Percentiles rank a stretch among this genome's conserved stretches.
Evolutionary conservation across 1,140 invertebrate genomes (phyloP).

Genomic region (Lucilia sericata): DNA sequence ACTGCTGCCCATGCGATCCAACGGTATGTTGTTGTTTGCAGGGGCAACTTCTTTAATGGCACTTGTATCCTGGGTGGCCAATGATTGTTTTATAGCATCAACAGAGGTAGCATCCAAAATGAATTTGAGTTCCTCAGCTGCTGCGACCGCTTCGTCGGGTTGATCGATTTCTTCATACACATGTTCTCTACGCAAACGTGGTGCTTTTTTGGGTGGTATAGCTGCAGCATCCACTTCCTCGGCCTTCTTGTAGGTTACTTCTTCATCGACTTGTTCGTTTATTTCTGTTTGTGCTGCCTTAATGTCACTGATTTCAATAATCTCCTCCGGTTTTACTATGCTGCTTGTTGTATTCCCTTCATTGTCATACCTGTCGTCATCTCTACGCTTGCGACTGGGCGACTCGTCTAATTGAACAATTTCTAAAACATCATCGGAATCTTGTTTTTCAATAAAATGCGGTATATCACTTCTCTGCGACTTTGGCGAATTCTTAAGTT

Average conservation of each 20-base stretch:
- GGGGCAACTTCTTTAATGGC: conserved; percentile 58
- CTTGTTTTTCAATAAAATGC: conserved; percentile 66
- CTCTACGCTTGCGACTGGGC: conserved; percentile 62
- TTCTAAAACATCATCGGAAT: conserved; percentile 65
- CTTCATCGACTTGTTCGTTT: background rate
- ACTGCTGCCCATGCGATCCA: conserved; percentile 67
- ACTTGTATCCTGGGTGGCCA: conserved; percentile 58
- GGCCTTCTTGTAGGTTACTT: background rate
- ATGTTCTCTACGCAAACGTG: conserved; percentile 71
- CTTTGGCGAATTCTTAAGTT: conserved; percentile 64
- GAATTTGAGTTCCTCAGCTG: conserved; percentile 55
- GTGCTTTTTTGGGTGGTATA: conserved; percentile 62
- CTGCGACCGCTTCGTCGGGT: conserved; percentile 56
- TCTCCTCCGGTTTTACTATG: conserved; percentile 63
- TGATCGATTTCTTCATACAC: conserved; percentile 73
- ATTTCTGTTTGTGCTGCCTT: background rate
- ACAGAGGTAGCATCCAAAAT: conserved; percentile 51
- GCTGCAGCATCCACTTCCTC: conserved; percentile 41
- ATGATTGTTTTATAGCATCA: conserved; percentile 57
- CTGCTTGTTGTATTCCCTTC: conserved; percentile 53
- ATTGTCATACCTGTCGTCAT: conserved; percentile 49
- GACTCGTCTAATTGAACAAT: conserved; percentile 66
- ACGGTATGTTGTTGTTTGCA: conserved; percentile 54
- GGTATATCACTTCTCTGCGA: conserved; percentile 63
- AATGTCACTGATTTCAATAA: conserved; percentile 57